Evolutionary conservation across 2,888 invertebrate genomes (phyloP).

Genomic region (Pecten maximus): DNA sequence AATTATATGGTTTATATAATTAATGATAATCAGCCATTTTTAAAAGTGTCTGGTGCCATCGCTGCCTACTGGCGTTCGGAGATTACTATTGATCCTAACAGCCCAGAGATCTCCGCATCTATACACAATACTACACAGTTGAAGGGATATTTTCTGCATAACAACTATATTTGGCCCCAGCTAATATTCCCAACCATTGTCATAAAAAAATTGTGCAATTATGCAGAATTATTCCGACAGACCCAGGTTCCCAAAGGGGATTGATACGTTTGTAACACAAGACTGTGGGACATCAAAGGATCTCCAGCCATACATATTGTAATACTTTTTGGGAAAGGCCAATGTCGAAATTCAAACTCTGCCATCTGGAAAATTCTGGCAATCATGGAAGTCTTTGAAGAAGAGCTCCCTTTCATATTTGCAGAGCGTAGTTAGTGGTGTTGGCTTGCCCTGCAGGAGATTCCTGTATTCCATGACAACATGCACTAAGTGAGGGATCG

Average conservation of each 20-base stretch:
- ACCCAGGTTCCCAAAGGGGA: slow-evolving; percentile 2
- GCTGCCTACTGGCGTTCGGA: background rate
- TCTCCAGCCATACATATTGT: background rate
- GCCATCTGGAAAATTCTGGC: slow-evolving; percentile 22
- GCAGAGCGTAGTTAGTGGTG: background rate
- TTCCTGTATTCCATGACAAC: slow-evolving; percentile 1
- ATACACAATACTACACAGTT: background rate
- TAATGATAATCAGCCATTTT: background rate
- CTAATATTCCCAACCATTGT: slow-evolving; percentile 20
- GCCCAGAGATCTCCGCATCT: background rate
- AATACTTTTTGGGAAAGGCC: slow-evolving; percentile 30
- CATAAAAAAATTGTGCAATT: slow-evolving; percentile 34
- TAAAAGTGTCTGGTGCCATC: background rate
- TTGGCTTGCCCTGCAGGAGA: slow-evolving; percentile 25
- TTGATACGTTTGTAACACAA: slow-evolving; percentile 35
- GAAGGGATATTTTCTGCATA: slow-evolving; percentile 11
- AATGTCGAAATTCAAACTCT: slow-evolving; percentile 22
- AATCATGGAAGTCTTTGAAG: slow-evolving; percentile 20
- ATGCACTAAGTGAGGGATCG: background rate
- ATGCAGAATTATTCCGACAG: slow-evolving; percentile 30
- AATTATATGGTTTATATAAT: slow-evolving; percentile 28
- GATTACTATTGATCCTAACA: background rate
- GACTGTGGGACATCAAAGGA: background rate
- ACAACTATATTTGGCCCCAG: slow-evolving; percentile 25
- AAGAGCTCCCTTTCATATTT: slow-evolving; percentile 19